phyloP scores from a whole-genome alignment of 2,888 invertebrate species.

The Rosalia funebris region DNA sequence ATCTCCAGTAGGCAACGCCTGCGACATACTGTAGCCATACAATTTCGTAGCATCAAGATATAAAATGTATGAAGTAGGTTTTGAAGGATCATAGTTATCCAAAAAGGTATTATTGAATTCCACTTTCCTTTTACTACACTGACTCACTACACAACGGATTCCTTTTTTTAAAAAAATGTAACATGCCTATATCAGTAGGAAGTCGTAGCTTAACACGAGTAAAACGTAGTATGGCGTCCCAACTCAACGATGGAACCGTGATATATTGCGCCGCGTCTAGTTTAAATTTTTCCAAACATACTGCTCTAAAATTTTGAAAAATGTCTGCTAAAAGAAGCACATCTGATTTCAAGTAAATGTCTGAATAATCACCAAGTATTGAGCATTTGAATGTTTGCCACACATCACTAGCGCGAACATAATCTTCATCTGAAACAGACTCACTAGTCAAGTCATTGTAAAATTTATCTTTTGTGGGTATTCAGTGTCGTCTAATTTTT shows the following conservation, averaged over 20 bases:
- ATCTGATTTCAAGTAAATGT: conserved; percentile 18
- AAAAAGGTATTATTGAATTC: conserved; percentile 53
- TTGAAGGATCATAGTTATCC: conserved; percentile 15
- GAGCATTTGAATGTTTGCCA: conserved; percentile 11
- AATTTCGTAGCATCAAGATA: conserved; percentile 17
- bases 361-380: not conserved
- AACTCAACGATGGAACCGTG: not conserved
- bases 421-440: conserved; percentile 8
- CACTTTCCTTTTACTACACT: conserved; percentile 49
- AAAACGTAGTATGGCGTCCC: not conserved
- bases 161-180: conserved; percentile 47
- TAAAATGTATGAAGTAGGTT: conserved; percentile 19
- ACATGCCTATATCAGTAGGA: not conserved
- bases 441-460: not conserved
- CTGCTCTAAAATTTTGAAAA: conserved; percentile 3
- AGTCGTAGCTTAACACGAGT: not conserved
- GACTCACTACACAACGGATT: conserved; percentile 52
- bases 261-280: not conserved
- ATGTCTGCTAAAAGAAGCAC: conserved; percentile 4
- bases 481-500: not conserved
- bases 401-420: conserved; percentile 1
- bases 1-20: not conserved
- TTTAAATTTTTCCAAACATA: not conserved
- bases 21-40: conserved; percentile 3
- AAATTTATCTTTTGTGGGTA: conserved; percentile 5